These are phyloP conservation scores for Cyanoderma ruficeps DNA, from an alignment of 2,113 vertebrate species.

Conservation along the genomic window DNA sequence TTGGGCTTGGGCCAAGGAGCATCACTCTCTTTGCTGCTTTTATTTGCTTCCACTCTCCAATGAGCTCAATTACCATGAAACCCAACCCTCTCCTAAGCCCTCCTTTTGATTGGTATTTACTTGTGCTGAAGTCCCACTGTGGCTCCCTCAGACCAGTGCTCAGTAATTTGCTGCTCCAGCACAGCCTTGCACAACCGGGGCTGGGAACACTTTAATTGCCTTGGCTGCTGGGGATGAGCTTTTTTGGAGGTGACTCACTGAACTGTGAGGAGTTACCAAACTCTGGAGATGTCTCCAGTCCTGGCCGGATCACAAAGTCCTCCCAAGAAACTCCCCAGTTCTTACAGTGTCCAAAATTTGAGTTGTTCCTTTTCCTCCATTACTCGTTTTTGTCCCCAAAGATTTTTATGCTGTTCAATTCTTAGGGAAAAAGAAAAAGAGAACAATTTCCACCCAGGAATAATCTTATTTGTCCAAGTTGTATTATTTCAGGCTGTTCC, in stretches of 20 bases:
- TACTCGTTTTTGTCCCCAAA: background rate
- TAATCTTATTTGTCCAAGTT: background rate
- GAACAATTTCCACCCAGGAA: background rate
- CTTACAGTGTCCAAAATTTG: background rate
- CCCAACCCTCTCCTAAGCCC: background rate
- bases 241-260: constrained; percentile 19
- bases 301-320: background rate
- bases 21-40: background rate
- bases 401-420: background rate
- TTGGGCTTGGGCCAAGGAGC: background rate
- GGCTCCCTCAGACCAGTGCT: background rate
- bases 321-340: background rate
- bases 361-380: background rate
- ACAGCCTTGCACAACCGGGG: background rate
- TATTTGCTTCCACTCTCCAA: background rate
- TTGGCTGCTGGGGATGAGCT: background rate
- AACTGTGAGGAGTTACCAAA: background rate
- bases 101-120: background rate
- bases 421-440: background rate
- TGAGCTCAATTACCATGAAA: background rate
- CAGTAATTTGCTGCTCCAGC: constrained; percentile 10
- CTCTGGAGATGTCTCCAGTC: background rate
- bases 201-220: background rate
- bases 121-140: background rate
- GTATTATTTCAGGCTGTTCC: background rate